Evolutionary conservation across 2,797 vertebrate species (phyloP), one percentile per base, ranked within the genome.

Genomic region (Bovichtus variegatus): DNA sequence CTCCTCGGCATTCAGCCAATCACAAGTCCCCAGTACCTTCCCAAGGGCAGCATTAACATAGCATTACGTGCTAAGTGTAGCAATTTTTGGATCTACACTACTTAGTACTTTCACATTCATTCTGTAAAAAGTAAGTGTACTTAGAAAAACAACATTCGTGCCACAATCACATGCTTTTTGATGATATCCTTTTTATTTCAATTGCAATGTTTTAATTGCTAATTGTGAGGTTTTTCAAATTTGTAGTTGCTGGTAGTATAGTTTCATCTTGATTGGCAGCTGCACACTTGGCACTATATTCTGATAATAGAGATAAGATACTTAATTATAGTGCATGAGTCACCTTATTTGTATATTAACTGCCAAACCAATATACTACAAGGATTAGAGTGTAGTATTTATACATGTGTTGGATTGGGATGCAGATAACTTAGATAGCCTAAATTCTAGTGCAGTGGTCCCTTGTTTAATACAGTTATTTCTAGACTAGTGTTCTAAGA

Each of bases 191-290:
- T 67, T n/a, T 19, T 11, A 19, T 46, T 70, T 58, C n/a, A 8
- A 16, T 15, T 21, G 34, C 9, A 31, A 15, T 61, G 25, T 62
- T 43, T 69, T 31, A 25, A 43, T 65, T 34, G 2, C 10, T 44
- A 27, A 41, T 38, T 55, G 36, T 64, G 15, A 43, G 49, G 23
- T 38, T n/a, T 74, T 71, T 50, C 4, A 41, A 40, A 34, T 63
- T 9, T 16, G 2, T 11, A 34, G 57, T 43, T 19, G 5, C 38
- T 53, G 57, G 15, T 41, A 38, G 23, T 61, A 27, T 27, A 34
- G 55, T 58, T 81, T 75, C 12, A 47, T 43, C 6, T 16, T 71
- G 29, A 63, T 50, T 68, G 19, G 27, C 68, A 80, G 60, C 25
- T 73, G 63, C 61, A 44, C 47, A 73, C 27, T 50, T 71, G 9